Evolutionary conservation across 2,888 invertebrate genomes (phyloP), one percentile per base, ranked within the genome.

Genomic region (Nomada fucata): DNA sequence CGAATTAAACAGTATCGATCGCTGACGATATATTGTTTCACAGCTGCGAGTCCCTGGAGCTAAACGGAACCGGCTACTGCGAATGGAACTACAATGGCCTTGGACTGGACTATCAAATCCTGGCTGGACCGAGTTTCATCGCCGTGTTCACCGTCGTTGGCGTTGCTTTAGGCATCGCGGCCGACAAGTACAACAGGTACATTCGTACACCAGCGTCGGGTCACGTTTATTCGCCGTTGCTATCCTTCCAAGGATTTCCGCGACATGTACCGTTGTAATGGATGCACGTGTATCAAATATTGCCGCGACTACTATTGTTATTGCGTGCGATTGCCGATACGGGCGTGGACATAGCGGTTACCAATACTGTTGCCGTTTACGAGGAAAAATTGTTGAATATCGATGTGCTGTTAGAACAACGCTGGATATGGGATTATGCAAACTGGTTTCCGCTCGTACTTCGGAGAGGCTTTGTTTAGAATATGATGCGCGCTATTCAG

Each of bases 71-170:
- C 0, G 91, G 94, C 9, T 97, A 97, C 93, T 98, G 98, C 94
- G 97, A 97, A 91, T 98, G 98, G 98, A 97, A 97, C 92, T 98
- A 98, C 95, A 98, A 97, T 92, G 98, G 98, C 0, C 95, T 98
- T 73, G 98, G 98, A 15, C 95, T 98, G 81, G 97, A 98, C 92
- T 98, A 98, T 94, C 98, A 98, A 94, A 96, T 98, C 83, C 94
- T 98, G 81, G 98, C 98, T 0, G 98, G 98, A 0, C 98, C 98
- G 0, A 97, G 97, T 86, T 98, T 98, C 94, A 98, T 98, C 92
- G 96, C 98, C 1, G 96, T 98, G 52, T 98, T 97, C 94, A 98
- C 98, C 0, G 95, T 98, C 65, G 96, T 97, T 52, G 98, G 98
- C 0, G 97, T 98, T 13, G 94, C 97, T 69, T 95, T 98, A 88